Evolutionary conservation across 1,140 invertebrate genomes (phyloP), one percentile per base, ranked within the genome.

Genomic region (Pomacea maculata): DNA sequence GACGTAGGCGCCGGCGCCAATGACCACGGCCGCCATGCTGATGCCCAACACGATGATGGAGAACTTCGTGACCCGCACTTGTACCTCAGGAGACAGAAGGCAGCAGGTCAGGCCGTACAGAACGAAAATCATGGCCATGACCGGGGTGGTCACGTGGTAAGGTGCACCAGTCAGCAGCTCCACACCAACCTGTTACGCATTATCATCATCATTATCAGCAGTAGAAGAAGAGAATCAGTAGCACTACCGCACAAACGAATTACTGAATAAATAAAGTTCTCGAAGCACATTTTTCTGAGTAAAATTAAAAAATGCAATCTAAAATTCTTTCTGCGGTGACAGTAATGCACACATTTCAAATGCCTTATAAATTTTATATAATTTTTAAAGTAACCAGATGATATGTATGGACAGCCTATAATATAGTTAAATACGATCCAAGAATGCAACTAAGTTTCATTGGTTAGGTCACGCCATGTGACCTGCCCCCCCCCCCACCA

Each of bases 1-100:
- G 29, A 85, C 78, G 67, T 76, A 84, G 29, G 82, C 68, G 9
- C 81, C 80, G 12, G 83, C 83, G 10, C 80, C 84, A 15, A 84
- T 68, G 21, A 85, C 83, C 10, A 85, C 80, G 15, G 63, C 75
- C 12, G 74, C 57, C 78, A 85, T 85, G 61, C 68, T 29, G 34
- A 81, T 12, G 0, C 83, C 84, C 54, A 85, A 72, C 10, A 85
- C 52, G 19, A 82, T 34, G 67, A 80, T 80, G 19, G 82, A 54
- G 19, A 81, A 12, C 29, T 83, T 73, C 34, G 80, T 82, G 12
- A 80, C 34, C 21, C 67, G 68, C 3, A 78, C 71, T 76, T 85
- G 83, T 14, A 75, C 17, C 19, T 78, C 54, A 7, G 81, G 75
- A 11, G 68, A 73, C 25, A 79, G 61, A 10, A 65, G 61, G 17